Conservation (phyloP, 2,888 invertebrate genomes). For the Diploptera punctata region DNA sequence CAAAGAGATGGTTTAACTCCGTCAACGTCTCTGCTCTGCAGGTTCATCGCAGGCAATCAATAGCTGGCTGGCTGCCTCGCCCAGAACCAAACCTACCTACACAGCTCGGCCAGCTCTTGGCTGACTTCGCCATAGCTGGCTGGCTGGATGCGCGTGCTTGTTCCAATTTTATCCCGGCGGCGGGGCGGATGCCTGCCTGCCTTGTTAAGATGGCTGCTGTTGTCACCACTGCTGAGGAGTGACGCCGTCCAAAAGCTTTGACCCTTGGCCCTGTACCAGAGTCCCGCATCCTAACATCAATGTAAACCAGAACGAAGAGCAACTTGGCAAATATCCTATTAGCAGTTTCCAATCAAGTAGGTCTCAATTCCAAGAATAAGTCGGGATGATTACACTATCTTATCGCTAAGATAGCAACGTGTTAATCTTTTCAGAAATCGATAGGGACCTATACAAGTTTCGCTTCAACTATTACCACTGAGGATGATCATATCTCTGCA, state of each 20-base stretch:
- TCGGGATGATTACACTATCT: too few relatives aligned
- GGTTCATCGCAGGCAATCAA: conserved; percentile 31
- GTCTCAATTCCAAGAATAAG: too few relatives aligned
- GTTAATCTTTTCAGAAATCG: too few relatives aligned
- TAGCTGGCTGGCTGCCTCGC: conserved; percentile 29
- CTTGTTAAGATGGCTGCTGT: conserved; percentile 11
- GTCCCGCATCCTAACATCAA: not conserved
- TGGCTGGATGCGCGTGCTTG: conserved; percentile 22
- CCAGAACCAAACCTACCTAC: conserved; percentile 25
- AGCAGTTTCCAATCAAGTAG: too few relatives aligned
- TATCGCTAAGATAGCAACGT: too few relatives aligned
- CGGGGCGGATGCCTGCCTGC: not conserved
- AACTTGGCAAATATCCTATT: not conserved
- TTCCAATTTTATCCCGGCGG: conserved; percentile 17
- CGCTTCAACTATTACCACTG: too few relatives aligned
- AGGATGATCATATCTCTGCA: too few relatives aligned
- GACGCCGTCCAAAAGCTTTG: conserved; percentile 18
- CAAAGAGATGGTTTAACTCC: conserved; percentile 14
- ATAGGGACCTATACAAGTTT: too few relatives aligned
- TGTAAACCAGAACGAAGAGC: not conserved
- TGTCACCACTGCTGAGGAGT: conserved; percentile 20
- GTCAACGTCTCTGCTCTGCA: conserved; percentile 2
- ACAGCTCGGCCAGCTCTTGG: conserved; percentile 20
- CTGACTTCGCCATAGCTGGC: conserved; percentile 16
- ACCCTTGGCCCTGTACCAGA: conserved; percentile 21